These are phyloP conservation scores for Hypselothyrea guttata DNA, from an alignment of 2,888 invertebrate species.

Conservation along the genomic window DNA sequence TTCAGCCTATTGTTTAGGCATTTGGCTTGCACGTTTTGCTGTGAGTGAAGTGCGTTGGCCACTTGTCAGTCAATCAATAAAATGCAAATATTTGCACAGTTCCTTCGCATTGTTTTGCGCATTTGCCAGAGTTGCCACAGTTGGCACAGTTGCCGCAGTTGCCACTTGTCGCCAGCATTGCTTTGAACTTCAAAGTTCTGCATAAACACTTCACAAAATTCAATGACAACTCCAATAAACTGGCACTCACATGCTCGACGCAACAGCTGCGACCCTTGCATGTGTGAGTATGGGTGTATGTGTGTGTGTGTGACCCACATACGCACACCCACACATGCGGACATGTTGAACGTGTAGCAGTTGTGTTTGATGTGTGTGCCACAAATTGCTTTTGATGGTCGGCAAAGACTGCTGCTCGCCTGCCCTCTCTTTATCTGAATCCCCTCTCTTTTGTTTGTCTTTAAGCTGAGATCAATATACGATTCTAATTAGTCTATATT, in stretches of 20 bases:
- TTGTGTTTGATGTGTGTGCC: conserved; percentile 56
- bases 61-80: conserved; percentile 70
- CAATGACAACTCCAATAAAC: conserved; percentile 56
- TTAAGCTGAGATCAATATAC: too few relatives aligned
- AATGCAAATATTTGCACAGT: conserved; percentile 65
- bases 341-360: conserved; percentile 25
- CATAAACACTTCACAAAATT: conserved; percentile 66
- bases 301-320: conserved; percentile 30
- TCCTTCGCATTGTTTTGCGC: conserved; percentile 48
- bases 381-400: conserved; percentile 53
- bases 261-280: conserved; percentile 44
- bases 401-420: conserved; percentile 19
- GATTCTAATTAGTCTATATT: too few relatives aligned
- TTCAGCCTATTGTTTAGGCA: conserved; percentile 25
- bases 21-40: conserved; percentile 8
- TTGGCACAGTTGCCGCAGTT: conserved; percentile 1
- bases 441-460: background rate
- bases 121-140: conserved; percentile 30
- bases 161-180: background rate
- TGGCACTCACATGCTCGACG: conserved; percentile 39
- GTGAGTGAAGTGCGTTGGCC: conserved; percentile 17
- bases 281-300: too few relatives aligned
- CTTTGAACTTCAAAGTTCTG: conserved; percentile 61
- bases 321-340: conserved; percentile 6
- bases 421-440: background rate